Evolutionary conservation across 2,113 vertebrate species (phyloP).

Genomic region (Vulpes ferrilata): DNA sequence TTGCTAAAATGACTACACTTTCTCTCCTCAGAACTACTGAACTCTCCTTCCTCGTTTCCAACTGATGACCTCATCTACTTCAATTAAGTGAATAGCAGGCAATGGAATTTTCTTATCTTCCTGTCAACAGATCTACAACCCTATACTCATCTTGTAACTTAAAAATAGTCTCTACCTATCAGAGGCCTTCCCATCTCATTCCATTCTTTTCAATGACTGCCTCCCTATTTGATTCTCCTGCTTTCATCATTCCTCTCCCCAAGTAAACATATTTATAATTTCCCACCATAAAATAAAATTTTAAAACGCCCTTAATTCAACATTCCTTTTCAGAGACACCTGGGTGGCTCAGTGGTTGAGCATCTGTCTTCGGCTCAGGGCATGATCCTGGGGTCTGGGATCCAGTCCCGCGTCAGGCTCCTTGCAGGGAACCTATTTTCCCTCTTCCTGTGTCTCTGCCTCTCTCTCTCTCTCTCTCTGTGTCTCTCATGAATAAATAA

Average conservation of each 20-base stretch:
- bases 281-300: conserved; percentile 2
- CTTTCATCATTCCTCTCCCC: background rate
- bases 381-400: too few species aligned
- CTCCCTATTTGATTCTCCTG: background rate
- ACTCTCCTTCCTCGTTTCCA: background rate
- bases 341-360: too few species aligned
- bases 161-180: background rate
- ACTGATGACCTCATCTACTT: conserved; percentile 11
- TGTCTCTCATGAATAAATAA: too few species aligned
- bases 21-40: background rate
- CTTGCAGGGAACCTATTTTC: too few species aligned
- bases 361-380: too few species aligned
- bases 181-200: background rate
- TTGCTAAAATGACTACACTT: background rate
- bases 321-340: background rate
- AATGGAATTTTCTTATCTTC: background rate
- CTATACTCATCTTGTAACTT: background rate
- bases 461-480: too few species aligned
- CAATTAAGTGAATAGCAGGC: background rate
- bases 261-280: background rate
- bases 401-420: too few species aligned
- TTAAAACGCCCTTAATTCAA: background rate
- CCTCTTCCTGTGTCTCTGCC: too few species aligned
- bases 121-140: background rate
- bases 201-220: background rate